Conservation (phyloP, 2,888 invertebrate species). For the Lampropteryx suffumata region DNA sequence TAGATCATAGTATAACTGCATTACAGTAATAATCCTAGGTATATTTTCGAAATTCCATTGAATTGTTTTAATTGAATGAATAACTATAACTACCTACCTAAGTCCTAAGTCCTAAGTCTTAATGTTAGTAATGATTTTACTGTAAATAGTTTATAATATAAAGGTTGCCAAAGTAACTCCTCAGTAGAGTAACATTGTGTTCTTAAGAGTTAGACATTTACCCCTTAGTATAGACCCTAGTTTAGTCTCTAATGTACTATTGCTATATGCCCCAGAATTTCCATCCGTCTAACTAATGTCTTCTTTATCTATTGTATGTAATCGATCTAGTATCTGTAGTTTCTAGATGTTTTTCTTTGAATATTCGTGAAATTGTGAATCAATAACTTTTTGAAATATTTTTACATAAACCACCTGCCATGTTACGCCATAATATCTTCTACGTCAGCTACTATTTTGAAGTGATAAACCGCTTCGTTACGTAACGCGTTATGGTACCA, state of each 20-base stretch:
- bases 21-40: slow-evolving; percentile 1
- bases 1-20: slow-evolving; percentile 29
- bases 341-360: slow-evolving; percentile 59
- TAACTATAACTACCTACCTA: neutral
- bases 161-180: slow-evolving; percentile 52
- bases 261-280: slow-evolving; percentile 83
- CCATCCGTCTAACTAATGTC: slow-evolving; percentile 79
- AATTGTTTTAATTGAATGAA: slow-evolving; percentile 1
- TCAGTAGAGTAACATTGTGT: slow-evolving; percentile 31
- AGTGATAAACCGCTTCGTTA: too few species aligned
- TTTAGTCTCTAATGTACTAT: slow-evolving; percentile 52
- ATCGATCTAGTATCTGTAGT: slow-evolving; percentile 63
- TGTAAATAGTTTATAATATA: slow-evolving; percentile 42
- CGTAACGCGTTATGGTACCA: too few species aligned
- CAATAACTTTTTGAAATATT: slow-evolving; percentile 1
- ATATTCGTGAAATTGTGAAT: slow-evolving; percentile 48
- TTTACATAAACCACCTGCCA: neutral
- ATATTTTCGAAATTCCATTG: slow-evolving; percentile 3
- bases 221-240: slow-evolving; percentile 38
- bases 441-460: too few species aligned
- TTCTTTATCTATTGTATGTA: slow-evolving; percentile 79
- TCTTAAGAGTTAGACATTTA: slow-evolving; percentile 33
- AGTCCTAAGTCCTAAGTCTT: slow-evolving; percentile 4
- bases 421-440: too few species aligned
- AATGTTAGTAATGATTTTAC: slow-evolving; percentile 26